Evolutionary conservation across 2,797 vertebrate species (phyloP), one percentile per base, ranked within the genome.

Genomic region (Apogon hyalosoma): DNA sequence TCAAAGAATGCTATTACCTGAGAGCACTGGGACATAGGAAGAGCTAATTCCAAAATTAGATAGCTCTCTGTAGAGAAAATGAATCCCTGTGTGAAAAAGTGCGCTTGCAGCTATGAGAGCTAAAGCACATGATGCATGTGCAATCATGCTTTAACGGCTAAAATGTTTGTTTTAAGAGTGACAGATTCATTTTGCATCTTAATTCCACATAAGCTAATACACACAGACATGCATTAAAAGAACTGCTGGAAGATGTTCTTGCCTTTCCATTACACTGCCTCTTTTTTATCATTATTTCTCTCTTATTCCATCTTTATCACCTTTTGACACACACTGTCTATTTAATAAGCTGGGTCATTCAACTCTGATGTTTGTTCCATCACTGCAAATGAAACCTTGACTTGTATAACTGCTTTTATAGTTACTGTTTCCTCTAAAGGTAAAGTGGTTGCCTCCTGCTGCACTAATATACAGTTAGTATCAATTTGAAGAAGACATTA

Each of bases 291-390:
- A 49, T 55, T 51, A 42, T 40, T 51, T 53, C 24, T 28, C 6
- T 71, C 62, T 67, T 69, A 36, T 68, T 88, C 79, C 59, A 67
- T 88, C 77, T 85, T 75, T 75, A 82, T 84, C 77, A 75, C 46
- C 42, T 78, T 67, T 57, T 72, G 76, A 85, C 73, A 74, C 16
- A 39, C 69, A 52, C 31, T 40, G 70, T 75, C 69, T 80, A 75
- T 89, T 90, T 87, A 85, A 89, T 87, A 89, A 85, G 75, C 61
- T 2, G 6, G 18, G 61, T 80, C 80, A 79, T 82, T 83, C 84
- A 86, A 82, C 78, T 76, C 63, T 83, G 77, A 75, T 84, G 81
- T 86, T 87, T 76, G 83, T 78, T 82, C 75, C 67, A 73, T 80
- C 76, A 69, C 58, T 80, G 73, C 65, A 82, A 87, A 83, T 83